Evolutionary conservation across 2,797 vertebrate species (phyloP).

Genomic region (Pangasius sanitwongsei): DNA sequence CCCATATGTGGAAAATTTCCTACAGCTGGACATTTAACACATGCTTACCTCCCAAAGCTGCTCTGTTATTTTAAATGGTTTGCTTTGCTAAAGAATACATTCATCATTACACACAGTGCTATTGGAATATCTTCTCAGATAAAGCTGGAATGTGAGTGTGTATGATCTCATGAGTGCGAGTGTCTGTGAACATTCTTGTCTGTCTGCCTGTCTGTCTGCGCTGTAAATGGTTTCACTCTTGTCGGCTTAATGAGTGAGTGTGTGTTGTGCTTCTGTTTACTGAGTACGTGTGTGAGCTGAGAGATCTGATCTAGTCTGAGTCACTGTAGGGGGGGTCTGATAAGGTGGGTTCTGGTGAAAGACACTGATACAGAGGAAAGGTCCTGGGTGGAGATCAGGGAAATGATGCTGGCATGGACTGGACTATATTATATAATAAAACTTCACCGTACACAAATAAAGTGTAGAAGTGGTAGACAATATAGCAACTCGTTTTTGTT

Average conservation of each 20-base stretch:
- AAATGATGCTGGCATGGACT: not conserved
- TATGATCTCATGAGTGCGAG: constrained; percentile 12
- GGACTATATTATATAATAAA: not conserved
- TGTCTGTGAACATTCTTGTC: constrained; percentile 13
- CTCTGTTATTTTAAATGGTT: constrained; percentile 35
- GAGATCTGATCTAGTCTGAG: constrained; percentile 34
- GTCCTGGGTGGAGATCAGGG: constrained; percentile 23
- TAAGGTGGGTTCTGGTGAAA: constrained; percentile 53
- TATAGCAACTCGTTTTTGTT: not conserved
- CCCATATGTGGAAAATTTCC: constrained; percentile 33
- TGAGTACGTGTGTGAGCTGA: constrained; percentile 33
- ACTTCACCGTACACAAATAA: not conserved
- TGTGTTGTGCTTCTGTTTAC: constrained; percentile 38
- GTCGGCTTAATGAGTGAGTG: constrained; percentile 37
- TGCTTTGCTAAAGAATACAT: constrained; percentile 42
- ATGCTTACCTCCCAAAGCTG: constrained; percentile 42
- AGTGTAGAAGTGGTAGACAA: not conserved
- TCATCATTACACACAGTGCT: constrained; percentile 33
- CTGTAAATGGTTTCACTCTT: constrained; percentile 27
- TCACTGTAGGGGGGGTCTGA: constrained; percentile 51
- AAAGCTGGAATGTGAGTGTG: constrained; percentile 42
- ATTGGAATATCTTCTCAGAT: constrained; percentile 56
- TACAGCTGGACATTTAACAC: constrained; percentile 40
- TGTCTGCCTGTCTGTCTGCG: constrained; percentile 46
- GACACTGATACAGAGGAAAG: constrained; percentile 60